Evolutionary conservation across 64 coral and sea anemone species (phyloP).

Genomic region (Acropora yongei): DNA sequence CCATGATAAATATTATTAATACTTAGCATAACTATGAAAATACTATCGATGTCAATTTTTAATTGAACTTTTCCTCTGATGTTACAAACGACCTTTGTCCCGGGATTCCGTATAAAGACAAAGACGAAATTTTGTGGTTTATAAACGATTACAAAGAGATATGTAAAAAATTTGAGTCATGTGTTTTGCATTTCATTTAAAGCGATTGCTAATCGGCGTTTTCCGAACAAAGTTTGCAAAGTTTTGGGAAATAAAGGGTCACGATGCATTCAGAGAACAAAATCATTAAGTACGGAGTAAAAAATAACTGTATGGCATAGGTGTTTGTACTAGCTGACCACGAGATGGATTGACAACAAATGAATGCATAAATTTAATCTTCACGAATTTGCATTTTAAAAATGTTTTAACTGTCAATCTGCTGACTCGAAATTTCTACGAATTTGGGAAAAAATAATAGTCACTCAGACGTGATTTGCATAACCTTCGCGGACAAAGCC

Average conservation of each 20-base stretch:
- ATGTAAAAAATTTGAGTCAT: slow-evolving; percentile 19
- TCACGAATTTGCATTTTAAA: neutral
- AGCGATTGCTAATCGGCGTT: neutral
- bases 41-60: no score
- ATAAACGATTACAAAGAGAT: neutral
- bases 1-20: no score
- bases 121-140: neutral
- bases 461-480: neutral
- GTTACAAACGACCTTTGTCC: no score
- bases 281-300: no score
- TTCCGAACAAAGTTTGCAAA: neutral
- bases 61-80: no score
- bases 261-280: neutral
- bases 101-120: no score
- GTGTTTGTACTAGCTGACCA: no score
- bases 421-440: neutral
- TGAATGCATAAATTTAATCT: neutral
- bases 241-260: neutral
- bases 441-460: no score
- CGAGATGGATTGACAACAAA: no score
- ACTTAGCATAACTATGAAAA: no score
- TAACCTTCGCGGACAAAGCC: neutral
- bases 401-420: no score
- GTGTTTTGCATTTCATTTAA: neutral
- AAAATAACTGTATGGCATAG: no score